Conservation (phyloP, 2,113 vertebrate species). For the Leucosticte australis region DNA sequence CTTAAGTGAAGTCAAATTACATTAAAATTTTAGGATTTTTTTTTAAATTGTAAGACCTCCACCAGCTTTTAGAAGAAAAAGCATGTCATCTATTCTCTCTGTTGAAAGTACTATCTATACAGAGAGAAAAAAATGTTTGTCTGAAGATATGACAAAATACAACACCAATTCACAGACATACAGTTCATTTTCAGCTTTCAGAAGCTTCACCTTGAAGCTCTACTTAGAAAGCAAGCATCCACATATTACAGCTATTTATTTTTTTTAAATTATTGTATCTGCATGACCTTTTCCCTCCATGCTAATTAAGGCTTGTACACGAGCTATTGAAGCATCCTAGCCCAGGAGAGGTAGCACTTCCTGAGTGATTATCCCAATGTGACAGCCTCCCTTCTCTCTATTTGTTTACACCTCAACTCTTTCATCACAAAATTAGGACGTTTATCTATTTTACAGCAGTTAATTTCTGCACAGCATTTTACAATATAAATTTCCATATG, state of each 20-base stretch:
- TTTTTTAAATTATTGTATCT: not conserved
- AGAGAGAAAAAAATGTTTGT: not conserved
- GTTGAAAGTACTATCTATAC: not conserved
- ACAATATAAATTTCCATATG: not conserved
- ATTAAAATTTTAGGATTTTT: not conserved
- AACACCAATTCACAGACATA: not conserved
- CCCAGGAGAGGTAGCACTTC: not conserved
- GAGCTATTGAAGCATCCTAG: not conserved
- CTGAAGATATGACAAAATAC: not conserved
- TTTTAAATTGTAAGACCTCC: fast-evolving
- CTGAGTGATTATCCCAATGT: not conserved
- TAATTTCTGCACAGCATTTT: not conserved
- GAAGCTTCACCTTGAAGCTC: not conserved
- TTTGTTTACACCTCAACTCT: not conserved
- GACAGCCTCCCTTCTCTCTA: not conserved
- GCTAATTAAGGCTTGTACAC: not conserved
- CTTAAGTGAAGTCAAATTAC: not conserved
- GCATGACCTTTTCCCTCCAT: not conserved
- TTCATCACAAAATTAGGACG: not conserved
- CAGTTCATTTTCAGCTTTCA: not conserved
- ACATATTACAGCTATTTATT: not conserved
- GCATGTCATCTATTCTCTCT: fast-evolving
- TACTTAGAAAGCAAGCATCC: not conserved
- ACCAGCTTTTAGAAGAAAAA: not conserved
- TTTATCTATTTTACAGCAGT: not conserved